Conservation (phyloP, 2,888 invertebrate species). For the Acanthacorydalis orientalis region DNA sequence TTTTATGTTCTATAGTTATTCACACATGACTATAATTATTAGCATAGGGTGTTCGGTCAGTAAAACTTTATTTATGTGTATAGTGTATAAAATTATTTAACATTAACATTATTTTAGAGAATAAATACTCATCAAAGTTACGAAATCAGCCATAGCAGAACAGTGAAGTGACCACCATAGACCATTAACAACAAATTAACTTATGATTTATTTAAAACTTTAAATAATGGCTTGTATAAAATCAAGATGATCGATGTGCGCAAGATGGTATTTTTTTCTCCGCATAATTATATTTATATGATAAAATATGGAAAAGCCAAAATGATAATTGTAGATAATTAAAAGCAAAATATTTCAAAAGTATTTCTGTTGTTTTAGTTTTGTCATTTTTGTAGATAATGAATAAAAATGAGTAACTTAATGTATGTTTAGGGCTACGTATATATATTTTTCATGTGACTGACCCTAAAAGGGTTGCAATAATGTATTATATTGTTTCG, state of each 20-base stretch:
- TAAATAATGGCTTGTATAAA: slow-evolving; percentile 4
- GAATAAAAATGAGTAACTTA: slow-evolving; percentile 16
- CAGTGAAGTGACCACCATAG: slow-evolving; percentile 5
- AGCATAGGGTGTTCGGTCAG: no score
- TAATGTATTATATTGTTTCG: slow-evolving; percentile 8
- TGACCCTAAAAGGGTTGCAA: slow-evolving; percentile 12
- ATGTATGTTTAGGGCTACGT: slow-evolving; percentile 9
- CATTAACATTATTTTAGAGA: no score
- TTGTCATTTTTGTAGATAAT: slow-evolving; percentile 23
- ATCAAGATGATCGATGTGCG: slow-evolving; percentile 1
- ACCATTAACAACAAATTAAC: slow-evolving; percentile 5
- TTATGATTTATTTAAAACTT: neutral
- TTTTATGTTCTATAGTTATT: neutral
- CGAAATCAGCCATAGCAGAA: neutral
- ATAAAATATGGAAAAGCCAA: slow-evolving; percentile 12
- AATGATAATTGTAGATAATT: slow-evolving; percentile 13
- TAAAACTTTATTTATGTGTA: no score
- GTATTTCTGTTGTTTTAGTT: slow-evolving; percentile 2
- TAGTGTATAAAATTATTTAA: no score
- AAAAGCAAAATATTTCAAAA: slow-evolving; percentile 9
- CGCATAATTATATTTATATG: slow-evolving; percentile 4
- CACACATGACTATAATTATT: no score
- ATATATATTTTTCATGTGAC: slow-evolving; percentile 9
- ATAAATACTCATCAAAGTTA: no score
- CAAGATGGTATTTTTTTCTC: slow-evolving; percentile 5